Conservation (phyloP, 2,113 vertebrate genomes). For the Ameiurus melas region DNA sequence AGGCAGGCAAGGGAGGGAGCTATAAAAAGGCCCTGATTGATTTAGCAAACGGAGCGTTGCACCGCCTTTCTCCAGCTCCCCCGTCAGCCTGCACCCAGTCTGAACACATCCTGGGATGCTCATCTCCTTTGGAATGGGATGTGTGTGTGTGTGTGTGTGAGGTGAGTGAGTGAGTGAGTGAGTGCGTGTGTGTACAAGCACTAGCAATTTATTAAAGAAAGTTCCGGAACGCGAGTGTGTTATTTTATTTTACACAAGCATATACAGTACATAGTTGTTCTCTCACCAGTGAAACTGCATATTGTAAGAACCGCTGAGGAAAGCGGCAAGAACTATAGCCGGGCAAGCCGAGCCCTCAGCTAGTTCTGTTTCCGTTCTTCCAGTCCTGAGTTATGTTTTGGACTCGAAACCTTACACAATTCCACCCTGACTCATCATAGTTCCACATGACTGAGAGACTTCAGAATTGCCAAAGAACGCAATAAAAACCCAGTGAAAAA, state of each 20-base stretch:
- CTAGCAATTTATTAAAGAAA: conserved; percentile 19
- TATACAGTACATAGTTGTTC: background rate
- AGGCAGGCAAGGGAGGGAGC: conserved; percentile 49
- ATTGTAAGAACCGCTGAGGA: background rate
- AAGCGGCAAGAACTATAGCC: background rate
- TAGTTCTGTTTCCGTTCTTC: conserved; percentile 8
- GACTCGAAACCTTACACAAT: conserved; percentile 22
- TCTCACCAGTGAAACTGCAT: background rate
- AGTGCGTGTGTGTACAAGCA: conserved; percentile 46
- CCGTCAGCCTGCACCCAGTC: conserved; percentile 42
- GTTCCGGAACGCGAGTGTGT: background rate
- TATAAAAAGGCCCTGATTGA: conserved; percentile 78
- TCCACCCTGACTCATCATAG: conserved; percentile 27
- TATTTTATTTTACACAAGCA: background rate
- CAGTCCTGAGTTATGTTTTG: conserved; percentile 9
- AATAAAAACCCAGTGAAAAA: conserved; percentile 64
- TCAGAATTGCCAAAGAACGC: conserved; percentile 51
- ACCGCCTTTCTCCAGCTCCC: conserved; percentile 44
- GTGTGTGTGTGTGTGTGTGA: conserved; percentile 48
- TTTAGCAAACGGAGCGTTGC: conserved; percentile 77
- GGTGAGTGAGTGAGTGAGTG: conserved; percentile 45
- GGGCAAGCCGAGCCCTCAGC: background rate
- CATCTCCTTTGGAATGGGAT: conserved; percentile 59
- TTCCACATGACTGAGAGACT: conserved; percentile 43
- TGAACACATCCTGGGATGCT: conserved; percentile 69